Conservation (phyloP, 2,113 vertebrate species). For the Lanius collurio region DNA sequence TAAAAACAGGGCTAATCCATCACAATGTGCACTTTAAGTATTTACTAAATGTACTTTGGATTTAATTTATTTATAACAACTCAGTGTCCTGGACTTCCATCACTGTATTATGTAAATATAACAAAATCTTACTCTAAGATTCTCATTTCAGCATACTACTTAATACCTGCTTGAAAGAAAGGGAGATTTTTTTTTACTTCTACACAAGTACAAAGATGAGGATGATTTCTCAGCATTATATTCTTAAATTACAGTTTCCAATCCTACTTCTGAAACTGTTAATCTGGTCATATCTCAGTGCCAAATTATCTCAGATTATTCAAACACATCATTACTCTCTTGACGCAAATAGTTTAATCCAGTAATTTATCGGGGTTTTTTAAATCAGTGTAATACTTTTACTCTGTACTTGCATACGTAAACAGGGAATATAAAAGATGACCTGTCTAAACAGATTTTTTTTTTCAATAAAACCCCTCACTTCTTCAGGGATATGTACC, state of each 20-base stretch:
- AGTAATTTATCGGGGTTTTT: background rate
- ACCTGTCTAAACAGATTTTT: background rate
- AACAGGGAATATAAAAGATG: background rate
- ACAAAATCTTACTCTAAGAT: background rate
- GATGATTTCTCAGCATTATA: background rate
- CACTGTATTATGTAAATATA: background rate
- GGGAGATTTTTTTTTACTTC: background rate
- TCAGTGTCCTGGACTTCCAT: background rate
- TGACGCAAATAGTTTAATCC: background rate
- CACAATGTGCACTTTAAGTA: background rate
- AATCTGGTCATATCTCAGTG: background rate
- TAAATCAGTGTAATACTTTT: background rate
- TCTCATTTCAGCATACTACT: background rate
- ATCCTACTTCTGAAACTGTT: background rate
- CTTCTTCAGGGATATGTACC: background rate
- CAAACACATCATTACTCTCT: background rate
- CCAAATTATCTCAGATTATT: background rate
- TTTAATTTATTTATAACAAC: slow-evolving; percentile 37
- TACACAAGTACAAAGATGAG: background rate
- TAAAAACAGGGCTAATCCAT: background rate
- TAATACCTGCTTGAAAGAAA: background rate
- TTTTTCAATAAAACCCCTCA: background rate
- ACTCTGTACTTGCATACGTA: background rate
- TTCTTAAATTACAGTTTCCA: background rate
- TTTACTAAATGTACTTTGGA: background rate